phyloP scores from a whole-genome alignment of 2,888 invertebrate species.

The Andrena camellia region DNA sequence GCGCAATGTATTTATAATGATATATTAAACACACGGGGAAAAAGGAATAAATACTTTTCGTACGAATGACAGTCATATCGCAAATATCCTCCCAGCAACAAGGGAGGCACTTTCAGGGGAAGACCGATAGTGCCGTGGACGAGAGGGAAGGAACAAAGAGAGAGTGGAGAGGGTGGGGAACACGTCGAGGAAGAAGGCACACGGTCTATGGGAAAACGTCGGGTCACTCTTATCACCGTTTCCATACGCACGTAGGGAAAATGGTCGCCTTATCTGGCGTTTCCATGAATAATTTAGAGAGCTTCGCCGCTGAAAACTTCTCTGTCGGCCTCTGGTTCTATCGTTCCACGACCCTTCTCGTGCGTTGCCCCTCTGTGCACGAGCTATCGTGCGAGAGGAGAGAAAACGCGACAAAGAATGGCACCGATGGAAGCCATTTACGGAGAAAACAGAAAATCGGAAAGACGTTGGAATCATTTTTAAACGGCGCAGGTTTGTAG shows the following conservation, averaged over 20 bases:
- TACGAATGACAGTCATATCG: slow-evolving; percentile 41
- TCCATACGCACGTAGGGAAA: slow-evolving; percentile 75
- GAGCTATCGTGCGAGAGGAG: not conserved
- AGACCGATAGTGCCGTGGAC: slow-evolving; percentile 14
- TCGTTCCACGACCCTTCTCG: slow-evolving; percentile 29
- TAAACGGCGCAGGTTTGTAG: too few species aligned
- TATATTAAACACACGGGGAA: not conserved
- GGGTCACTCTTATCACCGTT: slow-evolving; percentile 72
- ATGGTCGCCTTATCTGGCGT: slow-evolving; percentile 74
- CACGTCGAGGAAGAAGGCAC: slow-evolving; percentile 20
- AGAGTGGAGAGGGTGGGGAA: not conserved
- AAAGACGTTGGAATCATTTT: not conserved
- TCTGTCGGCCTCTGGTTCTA: slow-evolving; percentile 54
- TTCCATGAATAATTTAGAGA: slow-evolving; percentile 80
- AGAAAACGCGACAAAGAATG: slow-evolving; percentile 4
- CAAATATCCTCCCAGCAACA: slow-evolving; percentile 25
- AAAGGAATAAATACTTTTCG: slow-evolving; percentile 22
- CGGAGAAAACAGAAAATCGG: slow-evolving; percentile 4
- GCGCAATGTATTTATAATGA: not conserved
- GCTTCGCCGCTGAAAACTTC: slow-evolving; percentile 73
- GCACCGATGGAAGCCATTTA: not conserved
- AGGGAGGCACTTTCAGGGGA: slow-evolving; percentile 23
- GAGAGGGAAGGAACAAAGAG: slow-evolving; percentile 31
- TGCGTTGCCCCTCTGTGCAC: slow-evolving; percentile 10
- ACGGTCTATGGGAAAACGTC: slow-evolving; percentile 51